Evolutionary conservation across 2,888 invertebrate genomes (phyloP).

Genomic region (Imbricaverruca yamaguchii): DNA sequence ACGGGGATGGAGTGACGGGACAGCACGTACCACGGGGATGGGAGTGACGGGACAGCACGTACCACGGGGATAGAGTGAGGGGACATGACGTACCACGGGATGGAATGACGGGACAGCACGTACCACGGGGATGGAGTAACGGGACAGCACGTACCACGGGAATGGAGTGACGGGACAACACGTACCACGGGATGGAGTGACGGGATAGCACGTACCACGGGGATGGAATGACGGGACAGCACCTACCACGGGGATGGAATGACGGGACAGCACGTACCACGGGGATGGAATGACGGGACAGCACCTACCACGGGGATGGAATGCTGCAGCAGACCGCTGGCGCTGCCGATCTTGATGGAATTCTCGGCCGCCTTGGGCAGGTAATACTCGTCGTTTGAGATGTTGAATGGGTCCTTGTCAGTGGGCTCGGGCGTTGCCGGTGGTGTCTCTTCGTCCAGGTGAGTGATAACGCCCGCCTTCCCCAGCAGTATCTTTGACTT

Average conservation of each 20-base stretch:
- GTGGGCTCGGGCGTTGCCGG: slow-evolving; percentile 82
- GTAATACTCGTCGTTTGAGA: slow-evolving; percentile 96
- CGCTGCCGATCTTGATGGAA: slow-evolving; percentile 33
- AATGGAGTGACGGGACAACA: not conserved
- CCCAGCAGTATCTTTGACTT: slow-evolving; percentile 86
- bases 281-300: slow-evolving; percentile 74
- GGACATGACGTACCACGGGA: too few relatives aligned
- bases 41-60: not conserved
- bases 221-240: slow-evolving; percentile 68
- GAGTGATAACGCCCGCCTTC: slow-evolving; percentile 93
- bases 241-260: slow-evolving; percentile 78
- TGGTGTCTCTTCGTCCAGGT: slow-evolving; percentile 75
- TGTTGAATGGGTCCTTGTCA: slow-evolving; percentile 92
- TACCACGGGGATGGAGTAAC: too few relatives aligned
- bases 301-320: slow-evolving; percentile 72
- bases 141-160: not conserved
- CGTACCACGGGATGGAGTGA: too few relatives aligned
- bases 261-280: slow-evolving; percentile 50
- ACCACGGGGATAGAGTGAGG: not conserved
- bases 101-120: not conserved
- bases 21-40: not conserved
- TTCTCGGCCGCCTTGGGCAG: slow-evolving; percentile 68
- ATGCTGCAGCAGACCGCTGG: slow-evolving; percentile 67
- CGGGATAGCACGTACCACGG: slow-evolving; percentile 50
- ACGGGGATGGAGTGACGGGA: not conserved